These are phyloP conservation scores for Macroteleia sp. DNA, from an alignment of 2,888 invertebrate genomes.

Conservation along the genomic window DNA sequence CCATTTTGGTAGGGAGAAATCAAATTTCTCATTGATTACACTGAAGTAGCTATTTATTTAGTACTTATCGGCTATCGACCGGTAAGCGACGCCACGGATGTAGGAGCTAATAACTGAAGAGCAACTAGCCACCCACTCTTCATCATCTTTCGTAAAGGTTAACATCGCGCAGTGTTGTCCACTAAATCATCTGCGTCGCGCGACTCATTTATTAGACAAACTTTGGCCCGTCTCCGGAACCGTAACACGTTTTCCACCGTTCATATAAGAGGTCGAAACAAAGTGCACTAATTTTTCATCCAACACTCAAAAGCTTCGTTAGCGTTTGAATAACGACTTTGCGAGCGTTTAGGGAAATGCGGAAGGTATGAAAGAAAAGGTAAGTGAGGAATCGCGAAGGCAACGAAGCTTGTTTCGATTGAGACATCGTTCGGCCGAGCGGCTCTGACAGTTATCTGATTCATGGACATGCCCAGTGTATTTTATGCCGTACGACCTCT, in stretches of 20 bases:
- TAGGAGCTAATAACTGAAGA: conserved; percentile 69
- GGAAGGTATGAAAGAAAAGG: conserved; percentile 21
- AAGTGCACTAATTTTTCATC: too few relatives aligned
- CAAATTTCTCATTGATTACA: too few relatives aligned
- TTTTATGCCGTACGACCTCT: conserved; percentile 84
- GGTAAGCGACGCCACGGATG: conserved; percentile 50
- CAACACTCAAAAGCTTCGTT: too few relatives aligned
- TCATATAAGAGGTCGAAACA: too few relatives aligned
- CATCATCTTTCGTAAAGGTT: conserved; percentile 75
- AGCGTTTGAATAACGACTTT: too few relatives aligned
- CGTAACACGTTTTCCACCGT: too few relatives aligned
- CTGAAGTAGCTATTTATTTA: conserved; percentile 18
- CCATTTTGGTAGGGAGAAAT: too few relatives aligned
- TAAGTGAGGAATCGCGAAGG: conserved; percentile 50
- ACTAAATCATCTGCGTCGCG: conserved; percentile 83
- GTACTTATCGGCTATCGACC: conserved; percentile 48
- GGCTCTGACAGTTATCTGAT: conserved; percentile 84
- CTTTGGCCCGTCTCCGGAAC: too few relatives aligned
- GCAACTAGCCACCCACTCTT: conserved; percentile 71
- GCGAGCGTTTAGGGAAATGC: background rate
- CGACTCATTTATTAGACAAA: too few relatives aligned
- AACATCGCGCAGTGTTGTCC: conserved; percentile 68
- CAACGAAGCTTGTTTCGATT: conserved; percentile 76
- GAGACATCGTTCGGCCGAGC: conserved; percentile 81
- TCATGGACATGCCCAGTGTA: conserved; percentile 84